Evolutionary conservation across 2,888 invertebrate genomes (phyloP).

Genomic region (Bombylius major): DNA sequence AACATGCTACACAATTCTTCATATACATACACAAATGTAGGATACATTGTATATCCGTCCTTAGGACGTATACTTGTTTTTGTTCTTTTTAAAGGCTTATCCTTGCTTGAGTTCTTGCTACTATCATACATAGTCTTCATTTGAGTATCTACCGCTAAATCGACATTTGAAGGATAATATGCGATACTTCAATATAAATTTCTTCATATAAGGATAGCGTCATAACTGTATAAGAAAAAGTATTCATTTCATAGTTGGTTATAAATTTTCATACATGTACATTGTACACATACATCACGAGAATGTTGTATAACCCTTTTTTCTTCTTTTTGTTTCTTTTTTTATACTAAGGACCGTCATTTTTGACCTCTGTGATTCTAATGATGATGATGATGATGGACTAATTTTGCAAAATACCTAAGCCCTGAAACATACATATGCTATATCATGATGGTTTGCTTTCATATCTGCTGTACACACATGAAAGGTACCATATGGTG

Average conservation of each 20-base stretch:
- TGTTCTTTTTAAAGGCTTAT: too few relatives aligned
- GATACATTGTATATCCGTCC: too few relatives aligned
- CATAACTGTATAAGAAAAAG: too few relatives aligned
- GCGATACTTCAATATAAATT: not conserved
- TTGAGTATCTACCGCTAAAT: not conserved
- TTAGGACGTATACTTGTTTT: too few relatives aligned
- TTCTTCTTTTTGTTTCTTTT: not conserved
- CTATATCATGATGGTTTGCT: too few relatives aligned
- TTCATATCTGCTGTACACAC: not conserved
- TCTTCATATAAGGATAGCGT: too few relatives aligned
- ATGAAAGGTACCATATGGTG: too few relatives aligned
- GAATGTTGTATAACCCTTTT: not conserved
- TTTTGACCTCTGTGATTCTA: too few relatives aligned
- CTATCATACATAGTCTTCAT: not conserved
- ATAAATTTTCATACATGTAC: too few relatives aligned
- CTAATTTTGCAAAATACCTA: slow-evolving; percentile 8
- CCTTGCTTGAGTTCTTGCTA: not conserved
- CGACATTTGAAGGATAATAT: slow-evolving; percentile 5
- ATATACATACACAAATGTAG: too few relatives aligned
- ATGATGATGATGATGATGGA: slow-evolving; percentile 5
- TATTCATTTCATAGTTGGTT: too few relatives aligned
- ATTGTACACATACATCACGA: not conserved
- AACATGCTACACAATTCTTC: too few relatives aligned
- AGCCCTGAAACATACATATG: slow-evolving; percentile 4
- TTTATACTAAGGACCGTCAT: not conserved